phyloP scores from a whole-genome alignment of 2,888 invertebrate genomes.

The Brachynemurus nebulosus region DNA sequence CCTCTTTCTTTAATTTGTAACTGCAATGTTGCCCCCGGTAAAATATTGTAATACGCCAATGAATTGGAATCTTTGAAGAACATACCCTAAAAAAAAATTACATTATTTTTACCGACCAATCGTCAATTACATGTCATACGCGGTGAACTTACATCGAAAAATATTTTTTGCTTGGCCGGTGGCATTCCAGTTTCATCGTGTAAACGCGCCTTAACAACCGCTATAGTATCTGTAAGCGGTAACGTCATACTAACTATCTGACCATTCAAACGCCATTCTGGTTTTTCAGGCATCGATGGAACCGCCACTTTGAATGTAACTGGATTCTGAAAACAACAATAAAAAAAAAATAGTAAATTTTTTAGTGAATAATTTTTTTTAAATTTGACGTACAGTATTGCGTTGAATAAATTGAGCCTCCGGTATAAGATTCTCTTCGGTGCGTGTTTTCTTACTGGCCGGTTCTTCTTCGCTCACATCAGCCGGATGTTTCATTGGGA shows the following conservation, averaged over 20 bases:
- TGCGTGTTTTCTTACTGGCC: conserved; percentile 71
- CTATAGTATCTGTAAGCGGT: conserved; percentile 63
- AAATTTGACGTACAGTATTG: conserved; percentile 40
- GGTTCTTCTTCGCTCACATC: conserved; percentile 64
- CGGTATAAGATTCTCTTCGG: conserved; percentile 85
- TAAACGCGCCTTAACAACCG: conserved; percentile 75
- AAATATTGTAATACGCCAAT: conserved; percentile 90
- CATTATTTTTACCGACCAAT: not conserved
- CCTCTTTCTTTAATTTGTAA: conserved; percentile 95
- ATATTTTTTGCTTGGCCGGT: conserved; percentile 92
- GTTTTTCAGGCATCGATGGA: conserved; percentile 73
- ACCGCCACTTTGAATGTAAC: conserved; percentile 69
- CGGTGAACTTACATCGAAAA: conserved; percentile 59
- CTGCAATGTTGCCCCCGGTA: conserved; percentile 68
- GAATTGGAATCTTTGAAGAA: conserved; percentile 96
- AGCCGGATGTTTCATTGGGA: conserved; percentile 34
- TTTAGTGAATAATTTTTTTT: not conserved
- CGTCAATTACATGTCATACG: not conserved
- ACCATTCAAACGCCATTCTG: conserved; percentile 92
- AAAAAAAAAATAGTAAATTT: no score
- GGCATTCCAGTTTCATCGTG: conserved; percentile 83
- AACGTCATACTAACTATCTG: conserved; percentile 69
- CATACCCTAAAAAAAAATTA: conserved; percentile 57
- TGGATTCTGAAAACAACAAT: conserved; percentile 49
- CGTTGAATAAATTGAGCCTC: conserved; percentile 67